Evolutionary conservation across 2,797 vertebrate genomes (phyloP), one percentile per base, ranked within the genome.

Genomic region (Petrocephalus sullivani): DNA sequence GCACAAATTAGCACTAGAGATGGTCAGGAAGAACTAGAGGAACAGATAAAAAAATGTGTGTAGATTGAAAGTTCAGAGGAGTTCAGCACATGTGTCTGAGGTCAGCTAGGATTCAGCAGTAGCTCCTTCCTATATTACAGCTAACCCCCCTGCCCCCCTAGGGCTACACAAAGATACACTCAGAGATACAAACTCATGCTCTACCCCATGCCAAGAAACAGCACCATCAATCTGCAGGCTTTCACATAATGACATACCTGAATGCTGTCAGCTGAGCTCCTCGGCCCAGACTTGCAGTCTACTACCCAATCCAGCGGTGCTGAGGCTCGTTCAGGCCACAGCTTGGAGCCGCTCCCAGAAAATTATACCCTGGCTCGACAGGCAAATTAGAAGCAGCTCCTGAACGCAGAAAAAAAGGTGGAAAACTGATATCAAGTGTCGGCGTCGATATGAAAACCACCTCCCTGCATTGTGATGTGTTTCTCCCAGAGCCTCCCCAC

Each of bases 361-460:
- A 81, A 81, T 81, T 49, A 81, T 81, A 81, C 16, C 41, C n/a
- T 81, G 75, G 75, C 75, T n/a, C 75, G 75, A 81, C 75, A 81
- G 75, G 41, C 19, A 81, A 81, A 81, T 81, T 81, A 49, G 41
- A 81, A 81, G 41, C 75, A 81, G 75, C 75, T 21, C 75, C 71
- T 6, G 19, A 49, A 49, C 19, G 2, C 19, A 19, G 19, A 81
- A 81, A 21, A 75, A 75, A 75, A 75, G 67, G 33, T 37, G 14
- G 67, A 75, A 75, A 81, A 49, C 41, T n/a, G 16, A 49, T 81
- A 49, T 81, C 75, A 81, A 49, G 75, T 81, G 75, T 49, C 75
- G 49, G 75, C 19, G 19, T 81, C 41, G 41, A 49, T 49, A 19
- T 21, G 19, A 81, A 81, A 46, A 81, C 46, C n/a, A 81, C 75